phyloP scores from a whole-genome alignment of 2,113 vertebrate species.

The Apeltes quadracus region DNA sequence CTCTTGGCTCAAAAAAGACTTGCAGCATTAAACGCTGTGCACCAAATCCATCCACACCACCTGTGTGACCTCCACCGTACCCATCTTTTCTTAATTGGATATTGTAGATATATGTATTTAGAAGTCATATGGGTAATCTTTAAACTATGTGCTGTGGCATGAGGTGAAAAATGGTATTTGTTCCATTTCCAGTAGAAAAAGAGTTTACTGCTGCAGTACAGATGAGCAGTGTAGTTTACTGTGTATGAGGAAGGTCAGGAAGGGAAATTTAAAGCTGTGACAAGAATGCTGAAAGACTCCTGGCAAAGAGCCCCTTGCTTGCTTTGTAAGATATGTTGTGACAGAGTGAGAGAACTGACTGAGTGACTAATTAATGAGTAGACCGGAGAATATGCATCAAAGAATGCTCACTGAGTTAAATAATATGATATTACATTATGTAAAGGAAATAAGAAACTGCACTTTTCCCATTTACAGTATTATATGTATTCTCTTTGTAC shows the following conservation, averaged over 20 bases:
- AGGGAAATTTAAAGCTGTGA: constrained; percentile 65
- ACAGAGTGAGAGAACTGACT: constrained; percentile 17
- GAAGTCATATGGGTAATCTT: constrained; percentile 51
- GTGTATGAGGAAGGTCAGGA: constrained; percentile 36
- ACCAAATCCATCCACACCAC: constrained; percentile 46
- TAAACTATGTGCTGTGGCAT: constrained; percentile 71
- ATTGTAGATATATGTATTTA: constrained; percentile 72
- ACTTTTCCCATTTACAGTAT: constrained; percentile 85
- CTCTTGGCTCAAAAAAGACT: constrained; percentile 51
- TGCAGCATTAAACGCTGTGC: constrained; percentile 48
- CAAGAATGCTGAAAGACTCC: constrained; percentile 53
- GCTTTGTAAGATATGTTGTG: constrained; percentile 57
- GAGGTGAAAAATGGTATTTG: constrained; percentile 59
- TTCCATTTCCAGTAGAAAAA: constrained; percentile 49
- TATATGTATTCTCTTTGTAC: constrained; percentile 67
- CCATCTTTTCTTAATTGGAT: constrained; percentile 52
- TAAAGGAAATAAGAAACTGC: constrained; percentile 80
- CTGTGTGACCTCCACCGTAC: constrained; percentile 33
- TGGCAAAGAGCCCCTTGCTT: constrained; percentile 35
- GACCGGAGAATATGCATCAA: constrained; percentile 37
- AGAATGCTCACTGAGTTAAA: constrained; percentile 59
- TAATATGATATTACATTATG: constrained; percentile 52
- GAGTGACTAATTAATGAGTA: constrained; percentile 31
- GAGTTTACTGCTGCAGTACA: constrained; percentile 41
- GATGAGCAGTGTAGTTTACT: constrained; percentile 43